phyloP scores from a whole-genome alignment of 2,888 invertebrate genomes.

The Monochamus alternatus region DNA sequence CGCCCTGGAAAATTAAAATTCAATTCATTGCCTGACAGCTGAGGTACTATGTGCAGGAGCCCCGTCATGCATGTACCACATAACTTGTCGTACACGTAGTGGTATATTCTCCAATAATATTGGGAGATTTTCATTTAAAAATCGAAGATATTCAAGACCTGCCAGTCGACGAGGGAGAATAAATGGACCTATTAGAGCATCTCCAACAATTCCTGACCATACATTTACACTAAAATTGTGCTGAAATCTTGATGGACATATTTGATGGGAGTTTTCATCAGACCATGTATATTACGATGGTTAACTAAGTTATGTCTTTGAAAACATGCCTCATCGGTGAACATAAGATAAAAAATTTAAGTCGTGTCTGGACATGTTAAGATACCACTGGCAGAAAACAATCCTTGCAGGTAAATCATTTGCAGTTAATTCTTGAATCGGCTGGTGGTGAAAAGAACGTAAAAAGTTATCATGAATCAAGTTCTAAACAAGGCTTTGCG shows the following conservation, averaged over 20 bases:
- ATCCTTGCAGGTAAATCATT: background rate
- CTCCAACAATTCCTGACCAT: conserved; percentile 3
- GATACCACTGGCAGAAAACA: background rate
- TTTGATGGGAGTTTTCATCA: background rate
- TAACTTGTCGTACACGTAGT: background rate
- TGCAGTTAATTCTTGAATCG: background rate
- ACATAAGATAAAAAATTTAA: background rate
- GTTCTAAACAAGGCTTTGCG: too few relatives aligned
- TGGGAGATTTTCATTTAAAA: background rate
- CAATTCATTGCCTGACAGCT: background rate
- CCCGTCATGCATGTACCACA: background rate
- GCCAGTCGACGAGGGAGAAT: background rate
- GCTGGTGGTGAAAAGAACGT: background rate
- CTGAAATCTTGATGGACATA: background rate
- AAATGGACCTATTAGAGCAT: background rate
- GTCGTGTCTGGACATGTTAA: background rate
- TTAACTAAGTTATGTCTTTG: background rate
- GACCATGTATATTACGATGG: background rate
- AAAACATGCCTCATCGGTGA: background rate
- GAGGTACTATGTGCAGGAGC: background rate
- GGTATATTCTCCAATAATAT: background rate
- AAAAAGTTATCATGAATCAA: too few relatives aligned
- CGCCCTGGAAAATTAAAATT: background rate
- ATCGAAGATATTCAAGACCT: background rate
- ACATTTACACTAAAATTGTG: background rate